Evolutionary conservation across 2,888 invertebrate genomes (phyloP), one percentile per base, ranked within the genome.

Genomic region (Creontiades dilutus): DNA sequence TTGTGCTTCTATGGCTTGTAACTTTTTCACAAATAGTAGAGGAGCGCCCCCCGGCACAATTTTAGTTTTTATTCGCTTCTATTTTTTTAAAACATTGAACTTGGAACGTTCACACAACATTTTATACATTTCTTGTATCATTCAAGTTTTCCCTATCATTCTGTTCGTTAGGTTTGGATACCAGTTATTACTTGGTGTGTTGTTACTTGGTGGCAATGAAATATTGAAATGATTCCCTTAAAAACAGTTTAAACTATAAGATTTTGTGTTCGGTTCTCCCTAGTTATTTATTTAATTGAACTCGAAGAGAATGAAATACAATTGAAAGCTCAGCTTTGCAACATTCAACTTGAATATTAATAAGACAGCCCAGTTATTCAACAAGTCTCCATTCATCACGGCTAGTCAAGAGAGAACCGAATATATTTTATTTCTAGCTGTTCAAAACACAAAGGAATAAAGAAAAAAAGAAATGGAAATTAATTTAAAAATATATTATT

Each of bases 381-480:
- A 52, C 52, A 48, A 52, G 82, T 52, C 23, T 82, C 80, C 46
- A 82, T 46, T 86, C 52, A 47, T 47, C 68, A 46, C 86, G 75
- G 86, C 86, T 86, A 86, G 86, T 86, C 86, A 75, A 16, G 16
- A 85, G 55, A 57, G 37, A 47, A 61, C 28, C 78, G 37, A n/a
- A 88, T 55, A 9, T 14, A 78, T 37, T 52, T 76, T 78, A 88
- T 88, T 88, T 88, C 88, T 52, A 52, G 57, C 88, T 88, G 88
- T 88, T 88, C 88, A 48, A 88, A 88, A 88, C 88, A 88, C 88
- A 88, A 88, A 88, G 88, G 52, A 88, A 88, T 88, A 19, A 88
- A 88, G 78, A 61, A 37, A 88, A 87, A 61, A 37, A 52, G 37
- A 80, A 78, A 88, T 78, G 3, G 16, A 48, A 88, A 55, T 52